Evolutionary conservation across 2,113 vertebrate species (phyloP).

Genomic region (Dasyurus viverrinus): DNA sequence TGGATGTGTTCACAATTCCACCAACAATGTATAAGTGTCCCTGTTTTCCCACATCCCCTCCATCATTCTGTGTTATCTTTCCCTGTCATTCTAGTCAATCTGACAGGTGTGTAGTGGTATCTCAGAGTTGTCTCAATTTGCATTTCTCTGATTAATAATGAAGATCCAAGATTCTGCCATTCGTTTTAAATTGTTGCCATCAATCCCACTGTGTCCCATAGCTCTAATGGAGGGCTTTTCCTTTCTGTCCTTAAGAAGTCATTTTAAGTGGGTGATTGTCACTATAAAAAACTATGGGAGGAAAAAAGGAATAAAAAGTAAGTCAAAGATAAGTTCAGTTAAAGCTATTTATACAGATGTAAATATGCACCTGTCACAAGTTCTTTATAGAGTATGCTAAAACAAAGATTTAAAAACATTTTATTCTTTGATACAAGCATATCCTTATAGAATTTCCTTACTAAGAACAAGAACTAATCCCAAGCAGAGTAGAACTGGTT

Average conservation of each 20-base stretch:
- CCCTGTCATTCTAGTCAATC: too few species aligned
- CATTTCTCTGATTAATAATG: too few species aligned
- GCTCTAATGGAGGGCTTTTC: not conserved
- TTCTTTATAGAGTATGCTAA: not conserved
- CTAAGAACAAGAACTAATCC: not conserved
- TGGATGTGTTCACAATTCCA: too few species aligned
- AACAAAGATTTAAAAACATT: not conserved
- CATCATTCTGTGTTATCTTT: too few species aligned
- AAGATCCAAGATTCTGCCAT: not conserved
- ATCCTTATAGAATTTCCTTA: rapidly evolving
- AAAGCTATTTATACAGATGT: not conserved
- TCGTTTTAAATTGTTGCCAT: not conserved
- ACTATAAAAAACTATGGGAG: not conserved
- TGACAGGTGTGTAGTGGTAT: too few species aligned
- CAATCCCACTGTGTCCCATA: not conserved
- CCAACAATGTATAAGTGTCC: too few species aligned
- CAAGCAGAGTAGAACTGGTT: too few species aligned
- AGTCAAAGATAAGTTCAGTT: not conserved
- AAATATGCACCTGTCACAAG: rapidly evolving
- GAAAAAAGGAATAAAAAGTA: not conserved
- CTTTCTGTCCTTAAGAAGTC: not conserved
- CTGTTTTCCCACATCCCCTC: too few species aligned
- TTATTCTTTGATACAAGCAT: rapidly evolving
- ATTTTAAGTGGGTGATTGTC: not conserved
- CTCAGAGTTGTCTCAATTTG: too few species aligned